Conservation (phyloP, 2,113 vertebrate species). For the Hippocampus abdominalis region DNA sequence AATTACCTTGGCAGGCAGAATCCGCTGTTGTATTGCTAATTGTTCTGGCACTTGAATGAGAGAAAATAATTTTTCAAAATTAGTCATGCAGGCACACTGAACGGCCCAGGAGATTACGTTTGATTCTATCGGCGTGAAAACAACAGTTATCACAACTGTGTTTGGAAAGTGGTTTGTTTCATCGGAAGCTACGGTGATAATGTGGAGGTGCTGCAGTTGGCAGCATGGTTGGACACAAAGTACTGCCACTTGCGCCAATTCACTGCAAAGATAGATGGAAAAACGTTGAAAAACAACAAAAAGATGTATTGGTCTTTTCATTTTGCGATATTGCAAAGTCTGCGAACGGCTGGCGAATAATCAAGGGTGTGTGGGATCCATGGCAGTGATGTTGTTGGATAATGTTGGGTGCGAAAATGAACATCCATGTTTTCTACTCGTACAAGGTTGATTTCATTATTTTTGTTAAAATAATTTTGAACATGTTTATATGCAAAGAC, state of each 20-base stretch:
- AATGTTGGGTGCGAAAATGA: too few relatives aligned
- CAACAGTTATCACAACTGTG: constrained; percentile 14
- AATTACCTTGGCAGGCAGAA: constrained; percentile 17
- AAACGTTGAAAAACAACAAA: not conserved
- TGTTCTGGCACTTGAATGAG: constrained; percentile 31
- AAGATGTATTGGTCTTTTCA: not conserved
- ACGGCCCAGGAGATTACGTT: constrained; percentile 14
- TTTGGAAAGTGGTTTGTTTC: constrained; percentile 16
- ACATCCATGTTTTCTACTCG: too few relatives aligned
- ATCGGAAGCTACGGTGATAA: constrained; percentile 5
- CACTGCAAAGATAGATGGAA: constrained; percentile 5
- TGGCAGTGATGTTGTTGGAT: too few relatives aligned
- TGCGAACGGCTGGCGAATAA: too few relatives aligned
- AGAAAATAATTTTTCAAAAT: constrained; percentile 13
- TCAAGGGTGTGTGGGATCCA: too few relatives aligned
- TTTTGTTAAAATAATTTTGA: too few relatives aligned
- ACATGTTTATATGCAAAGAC: too few relatives aligned
- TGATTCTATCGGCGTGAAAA: constrained; percentile 33
- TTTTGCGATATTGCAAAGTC: not conserved
- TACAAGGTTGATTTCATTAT: too few relatives aligned
- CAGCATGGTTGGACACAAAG: constrained; percentile 7
- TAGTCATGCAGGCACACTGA: constrained; percentile 9
- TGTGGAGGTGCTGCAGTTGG: constrained; percentile 8
- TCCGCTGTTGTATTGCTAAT: constrained; percentile 23
- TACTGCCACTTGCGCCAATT: constrained; percentile 15